A percentile compares a stretch with the other conserved stretches of the same genome.
Evolutionary conservation across 2,797 vertebrate genomes (phyloP).

Genomic region (Lacerta bilineata): DNA sequence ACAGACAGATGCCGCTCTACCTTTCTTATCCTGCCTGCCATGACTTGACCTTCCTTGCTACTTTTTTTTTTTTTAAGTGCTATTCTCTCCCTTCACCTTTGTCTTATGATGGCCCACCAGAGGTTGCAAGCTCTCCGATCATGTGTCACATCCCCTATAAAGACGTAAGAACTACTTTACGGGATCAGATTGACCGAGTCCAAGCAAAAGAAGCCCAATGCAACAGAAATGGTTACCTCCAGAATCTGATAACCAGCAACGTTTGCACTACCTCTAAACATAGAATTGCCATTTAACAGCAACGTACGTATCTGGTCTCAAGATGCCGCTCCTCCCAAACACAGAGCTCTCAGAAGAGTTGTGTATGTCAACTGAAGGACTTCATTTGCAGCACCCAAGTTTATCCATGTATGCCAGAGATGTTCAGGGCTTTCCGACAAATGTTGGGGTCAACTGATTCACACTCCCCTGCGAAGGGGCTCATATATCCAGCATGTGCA

Average conservation of each 20-base stretch:
- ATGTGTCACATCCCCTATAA: neutral
- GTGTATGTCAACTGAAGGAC: neutral
- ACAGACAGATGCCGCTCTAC: neutral
- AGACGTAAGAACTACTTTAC: neutral
- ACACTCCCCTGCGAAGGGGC: neutral
- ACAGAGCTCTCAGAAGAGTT: neutral
- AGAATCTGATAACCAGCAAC: neutral
- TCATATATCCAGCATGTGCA: neutral
- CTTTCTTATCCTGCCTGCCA: neutral
- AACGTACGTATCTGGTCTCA: too few relatives aligned
- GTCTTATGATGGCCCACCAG: neutral
- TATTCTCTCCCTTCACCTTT: neutral
- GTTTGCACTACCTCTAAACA: neutral
- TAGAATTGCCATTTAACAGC: neutral
- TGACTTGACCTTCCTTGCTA: neutral
- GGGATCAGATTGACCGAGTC: neutral
- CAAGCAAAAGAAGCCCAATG: too few relatives aligned
- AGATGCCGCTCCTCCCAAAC: too few relatives aligned
- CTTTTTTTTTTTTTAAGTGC: neutral
- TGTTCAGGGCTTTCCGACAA: neutral
- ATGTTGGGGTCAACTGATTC: neutral
- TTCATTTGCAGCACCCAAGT: neutral
- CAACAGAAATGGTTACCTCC: neutral
- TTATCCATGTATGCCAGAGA: neutral
- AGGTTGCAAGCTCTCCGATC: neutral